Conservation (phyloP, 2,797 vertebrate species). For the Geotrypetes seraphini region DNA sequence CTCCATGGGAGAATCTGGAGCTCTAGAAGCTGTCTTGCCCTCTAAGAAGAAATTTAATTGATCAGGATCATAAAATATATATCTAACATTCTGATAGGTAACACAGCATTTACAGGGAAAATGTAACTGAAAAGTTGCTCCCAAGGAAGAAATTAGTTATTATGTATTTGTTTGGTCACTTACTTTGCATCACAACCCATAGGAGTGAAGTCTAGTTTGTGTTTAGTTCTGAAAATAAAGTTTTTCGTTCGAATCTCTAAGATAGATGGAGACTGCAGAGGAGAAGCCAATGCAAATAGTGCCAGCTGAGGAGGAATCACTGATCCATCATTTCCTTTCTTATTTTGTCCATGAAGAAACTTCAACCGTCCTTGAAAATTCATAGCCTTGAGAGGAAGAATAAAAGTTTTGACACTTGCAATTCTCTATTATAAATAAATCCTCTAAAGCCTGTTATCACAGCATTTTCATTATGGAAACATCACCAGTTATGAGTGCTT, state of each 20-base stretch:
- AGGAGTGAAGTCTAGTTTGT: conserved; percentile 76
- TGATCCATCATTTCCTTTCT: conserved; percentile 61
- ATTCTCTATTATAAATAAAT: no score
- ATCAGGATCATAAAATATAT: no score
- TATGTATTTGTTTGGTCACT: conserved; percentile 11
- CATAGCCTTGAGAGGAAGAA: conserved; percentile 54
- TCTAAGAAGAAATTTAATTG: no score
- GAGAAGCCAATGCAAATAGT: conserved; percentile 67
- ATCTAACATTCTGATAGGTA: no score
- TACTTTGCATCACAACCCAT: conserved; percentile 70
- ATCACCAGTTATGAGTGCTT: no score
- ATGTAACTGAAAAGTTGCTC: no score
- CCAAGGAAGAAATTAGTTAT: neutral
- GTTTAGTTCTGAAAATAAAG: conserved; percentile 75
- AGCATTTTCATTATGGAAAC: no score
- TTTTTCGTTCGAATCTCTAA: conserved; percentile 75
- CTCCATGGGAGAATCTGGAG: no score
- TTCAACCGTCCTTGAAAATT: conserved; percentile 74
- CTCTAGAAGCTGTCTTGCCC: no score
- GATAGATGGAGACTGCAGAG: conserved; percentile 68
- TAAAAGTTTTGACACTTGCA: no score
- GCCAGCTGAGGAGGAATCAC: conserved; percentile 60
- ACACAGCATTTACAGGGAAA: no score
- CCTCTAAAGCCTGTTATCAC: no score
- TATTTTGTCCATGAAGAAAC: conserved; percentile 72